Conservation (phyloP, 1,140 invertebrate species). For the Berghia stephanieae region DNA sequence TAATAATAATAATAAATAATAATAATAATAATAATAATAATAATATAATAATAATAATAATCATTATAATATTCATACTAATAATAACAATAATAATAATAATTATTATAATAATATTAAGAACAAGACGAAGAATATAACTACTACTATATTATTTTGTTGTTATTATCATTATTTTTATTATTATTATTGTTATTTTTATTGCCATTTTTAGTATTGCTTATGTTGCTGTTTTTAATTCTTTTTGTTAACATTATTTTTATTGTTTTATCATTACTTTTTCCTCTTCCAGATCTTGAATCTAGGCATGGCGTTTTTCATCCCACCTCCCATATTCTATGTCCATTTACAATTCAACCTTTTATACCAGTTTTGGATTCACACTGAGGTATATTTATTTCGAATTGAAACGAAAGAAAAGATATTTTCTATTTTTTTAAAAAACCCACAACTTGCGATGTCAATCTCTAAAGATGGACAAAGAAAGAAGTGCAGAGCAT, state of each 20-base stretch:
- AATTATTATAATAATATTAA: no score
- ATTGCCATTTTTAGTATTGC: not conserved
- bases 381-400: slow-evolving; percentile 82
- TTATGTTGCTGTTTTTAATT: not conserved
- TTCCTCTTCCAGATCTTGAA: slow-evolving; percentile 79
- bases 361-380: slow-evolving; percentile 92
- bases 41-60: no score
- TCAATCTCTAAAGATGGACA: no score
- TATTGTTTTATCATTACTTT: not conserved
- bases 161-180: not conserved
- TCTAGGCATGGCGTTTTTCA: slow-evolving; percentile 81
- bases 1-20: no score
- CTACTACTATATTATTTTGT: not conserved
- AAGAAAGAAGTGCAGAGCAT: no score
- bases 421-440: no score
- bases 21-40: no score
- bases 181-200: not conserved
- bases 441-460: no score
- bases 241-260: not conserved
- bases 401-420: no score
- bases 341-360: slow-evolving; percentile 88
- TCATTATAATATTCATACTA: no score
- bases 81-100: no score
- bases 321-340: slow-evolving; percentile 85
- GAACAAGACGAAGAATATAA: no score